These are phyloP conservation scores for Cyprinodon brontotheroides DNA, from an alignment of 2,113 vertebrate species.

Conservation along the genomic window DNA sequence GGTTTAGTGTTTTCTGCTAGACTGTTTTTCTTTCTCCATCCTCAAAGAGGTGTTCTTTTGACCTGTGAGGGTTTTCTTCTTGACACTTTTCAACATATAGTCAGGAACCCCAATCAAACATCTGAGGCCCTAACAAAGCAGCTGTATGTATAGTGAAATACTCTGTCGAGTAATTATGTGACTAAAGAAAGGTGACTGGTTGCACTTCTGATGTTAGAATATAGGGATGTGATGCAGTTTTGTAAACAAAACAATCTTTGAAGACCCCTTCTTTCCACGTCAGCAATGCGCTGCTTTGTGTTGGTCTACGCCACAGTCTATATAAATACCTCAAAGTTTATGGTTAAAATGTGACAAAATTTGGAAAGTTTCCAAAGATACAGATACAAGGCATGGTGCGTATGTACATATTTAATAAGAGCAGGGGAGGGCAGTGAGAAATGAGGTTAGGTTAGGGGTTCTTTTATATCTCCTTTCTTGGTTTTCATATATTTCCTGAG, in stretches of 20 bases:
- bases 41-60: no score
- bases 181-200: background rate
- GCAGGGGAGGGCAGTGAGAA: background rate
- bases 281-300: background rate
- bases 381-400: background rate
- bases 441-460: background rate
- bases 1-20: background rate
- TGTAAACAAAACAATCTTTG: background rate
- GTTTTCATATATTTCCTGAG: slow-evolving; percentile 63
- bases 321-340: background rate
- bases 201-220: background rate
- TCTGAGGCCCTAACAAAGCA: background rate
- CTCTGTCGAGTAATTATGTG: background rate
- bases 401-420: slow-evolving; percentile 37
- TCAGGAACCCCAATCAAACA: background rate
- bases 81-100: background rate
- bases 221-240: background rate
- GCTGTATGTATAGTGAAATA: background rate
- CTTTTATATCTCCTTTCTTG: slow-evolving; percentile 43
- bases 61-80: no score
- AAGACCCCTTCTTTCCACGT: background rate
- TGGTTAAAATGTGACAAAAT: background rate
- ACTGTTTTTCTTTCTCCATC: background rate
- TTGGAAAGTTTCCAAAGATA: background rate
- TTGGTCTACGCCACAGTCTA: background rate